A percentile compares a stretch with the other conserved stretches of the same genome.
Conservation (phyloP, 2,797 vertebrate genomes). For the Enteromius paludinosus region DNA sequence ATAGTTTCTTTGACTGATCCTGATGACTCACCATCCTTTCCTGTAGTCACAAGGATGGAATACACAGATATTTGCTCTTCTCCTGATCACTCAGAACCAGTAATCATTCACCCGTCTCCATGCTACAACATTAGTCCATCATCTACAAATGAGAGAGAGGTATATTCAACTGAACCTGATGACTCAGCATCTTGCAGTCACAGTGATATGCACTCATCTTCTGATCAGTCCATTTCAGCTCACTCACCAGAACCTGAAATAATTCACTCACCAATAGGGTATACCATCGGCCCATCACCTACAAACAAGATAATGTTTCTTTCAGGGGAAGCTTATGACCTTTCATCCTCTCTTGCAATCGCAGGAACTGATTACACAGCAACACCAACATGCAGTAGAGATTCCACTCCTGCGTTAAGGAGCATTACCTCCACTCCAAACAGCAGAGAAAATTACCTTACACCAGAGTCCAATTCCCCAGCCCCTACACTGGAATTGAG, state of each 20-base stretch:
- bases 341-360: constrained; percentile 60
- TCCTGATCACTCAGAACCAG: not conserved
- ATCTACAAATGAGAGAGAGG: constrained; percentile 37
- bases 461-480: constrained; percentile 56
- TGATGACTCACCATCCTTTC: constrained; percentile 40
- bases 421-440: constrained; percentile 58
- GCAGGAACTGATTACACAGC: constrained; percentile 25
- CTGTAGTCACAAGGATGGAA: not conserved
- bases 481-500: constrained; percentile 55
- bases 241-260: constrained; percentile 30
- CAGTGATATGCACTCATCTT: constrained; percentile 10
- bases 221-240: constrained; percentile 11
- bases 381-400: constrained; percentile 46
- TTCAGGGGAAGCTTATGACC: constrained; percentile 60
- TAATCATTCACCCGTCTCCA: not conserved
- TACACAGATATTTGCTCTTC: not conserved
- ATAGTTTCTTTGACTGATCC: constrained; percentile 60
- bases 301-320: constrained; percentile 50
- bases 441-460: constrained; percentile 58
- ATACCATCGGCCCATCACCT: constrained; percentile 44
- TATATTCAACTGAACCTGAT: constrained; percentile 61
- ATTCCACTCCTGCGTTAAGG: constrained; percentile 62
- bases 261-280: constrained; percentile 37
- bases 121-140: constrained; percentile 16
- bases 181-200: constrained; percentile 24